Evolutionary conservation across 2,888 invertebrate genomes (phyloP).

Genomic region (Caenorhabditis uteleia): DNA sequence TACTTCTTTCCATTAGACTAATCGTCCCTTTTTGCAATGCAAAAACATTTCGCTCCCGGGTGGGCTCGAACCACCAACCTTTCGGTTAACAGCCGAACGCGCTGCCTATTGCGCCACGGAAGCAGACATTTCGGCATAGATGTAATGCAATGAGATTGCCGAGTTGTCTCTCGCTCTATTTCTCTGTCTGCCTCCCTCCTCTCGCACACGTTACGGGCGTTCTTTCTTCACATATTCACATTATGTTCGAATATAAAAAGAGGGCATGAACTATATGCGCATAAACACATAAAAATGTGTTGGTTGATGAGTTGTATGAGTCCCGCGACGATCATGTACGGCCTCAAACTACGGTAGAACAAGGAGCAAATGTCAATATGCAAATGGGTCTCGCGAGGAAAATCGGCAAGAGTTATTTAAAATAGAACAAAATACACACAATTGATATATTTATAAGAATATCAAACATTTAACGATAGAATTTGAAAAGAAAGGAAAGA

Average conservation of each 20-base stretch:
- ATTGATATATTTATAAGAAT: too few species aligned
- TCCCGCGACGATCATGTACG: conserved; percentile 30
- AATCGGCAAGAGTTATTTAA: too few species aligned
- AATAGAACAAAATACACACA: too few species aligned
- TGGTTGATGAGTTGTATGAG: conserved; percentile 35
- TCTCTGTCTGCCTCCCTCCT: too few species aligned
- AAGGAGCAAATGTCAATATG: conserved; percentile 31
- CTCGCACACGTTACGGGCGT: too few species aligned
- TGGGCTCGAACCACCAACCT: conserved; percentile 68
- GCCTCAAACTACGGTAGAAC: conserved; percentile 14
- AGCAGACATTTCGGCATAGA: too few species aligned
- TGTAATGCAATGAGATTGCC: too few species aligned
- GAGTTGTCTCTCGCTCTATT: too few species aligned
- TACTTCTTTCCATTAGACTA: too few species aligned
- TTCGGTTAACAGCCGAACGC: conserved; percentile 69
- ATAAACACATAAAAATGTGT: conserved; percentile 27
- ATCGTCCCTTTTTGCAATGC: too few species aligned
- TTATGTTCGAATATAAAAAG: conserved; percentile 34
- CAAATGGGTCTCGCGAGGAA: conserved; percentile 17
- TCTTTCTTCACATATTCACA: neutral
- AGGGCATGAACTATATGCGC: conserved; percentile 40
- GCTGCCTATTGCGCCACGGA: conserved; percentile 52
- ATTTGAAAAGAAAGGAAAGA: neutral
- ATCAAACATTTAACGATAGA: too few species aligned
- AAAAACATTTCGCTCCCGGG: neutral